phyloP scores from a whole-genome alignment of 2,797 vertebrate genomes.

The Helostoma temminkii region DNA sequence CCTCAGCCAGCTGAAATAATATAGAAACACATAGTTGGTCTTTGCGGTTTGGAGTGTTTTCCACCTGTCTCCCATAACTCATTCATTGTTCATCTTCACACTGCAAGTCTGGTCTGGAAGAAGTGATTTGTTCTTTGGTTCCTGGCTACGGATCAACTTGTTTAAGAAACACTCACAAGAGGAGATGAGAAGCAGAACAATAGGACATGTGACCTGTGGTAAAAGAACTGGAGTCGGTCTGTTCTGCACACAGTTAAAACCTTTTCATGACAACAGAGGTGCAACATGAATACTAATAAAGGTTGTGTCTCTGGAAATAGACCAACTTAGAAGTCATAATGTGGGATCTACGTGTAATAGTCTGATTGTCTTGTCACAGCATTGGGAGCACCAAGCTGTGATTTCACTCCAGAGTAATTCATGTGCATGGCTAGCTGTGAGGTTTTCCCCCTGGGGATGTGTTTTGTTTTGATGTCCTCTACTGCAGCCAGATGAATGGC shows the following conservation, averaged over 20 bases:
- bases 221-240: constrained; percentile 20
- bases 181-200: constrained; percentile 36
- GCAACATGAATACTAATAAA: constrained; percentile 11
- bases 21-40: constrained; percentile 38
- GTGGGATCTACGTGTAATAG: constrained; percentile 23
- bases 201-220: constrained; percentile 7
- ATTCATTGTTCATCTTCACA: constrained; percentile 35
- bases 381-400: constrained; percentile 49
- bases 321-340: neutral
- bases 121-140: constrained; percentile 44
- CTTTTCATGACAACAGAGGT: constrained; percentile 9
- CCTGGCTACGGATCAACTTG: constrained; percentile 31
- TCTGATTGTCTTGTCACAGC: constrained; percentile 41
- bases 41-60: constrained; percentile 54
- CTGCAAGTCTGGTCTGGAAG: constrained; percentile 44
- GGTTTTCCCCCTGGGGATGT: constrained; percentile 59
- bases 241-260: neutral
- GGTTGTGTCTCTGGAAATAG: neutral
- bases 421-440: constrained; percentile 65
- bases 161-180: constrained; percentile 6
- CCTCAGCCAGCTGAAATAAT: constrained; percentile 43
- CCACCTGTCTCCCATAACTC: constrained; percentile 50
- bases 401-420: constrained; percentile 57
- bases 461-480: constrained; percentile 80
- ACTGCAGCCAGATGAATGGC: constrained; percentile 74